Evolutionary conservation across 35 echinoderm and acorn worm species (phyloP).

Genomic region (Chiridota heheva): DNA sequence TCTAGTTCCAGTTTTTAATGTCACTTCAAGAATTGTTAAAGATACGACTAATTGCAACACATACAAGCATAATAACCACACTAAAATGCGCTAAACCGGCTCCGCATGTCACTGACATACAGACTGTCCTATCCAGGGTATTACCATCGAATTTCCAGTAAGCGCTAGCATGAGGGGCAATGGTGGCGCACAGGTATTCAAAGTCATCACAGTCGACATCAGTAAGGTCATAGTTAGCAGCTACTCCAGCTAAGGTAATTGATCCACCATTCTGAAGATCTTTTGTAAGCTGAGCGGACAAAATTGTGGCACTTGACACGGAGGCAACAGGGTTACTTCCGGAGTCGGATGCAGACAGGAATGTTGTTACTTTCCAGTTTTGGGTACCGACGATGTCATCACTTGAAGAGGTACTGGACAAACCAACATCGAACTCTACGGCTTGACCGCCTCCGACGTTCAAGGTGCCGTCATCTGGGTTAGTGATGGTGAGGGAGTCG

Average conservation of each 20-base stretch:
- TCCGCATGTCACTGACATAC: conserved; percentile 54
- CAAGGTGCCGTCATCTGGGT: conserved; percentile 52
- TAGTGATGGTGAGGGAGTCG: conserved; percentile 43
- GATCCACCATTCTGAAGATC: conserved; percentile 24
- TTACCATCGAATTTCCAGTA: conserved; percentile 33
- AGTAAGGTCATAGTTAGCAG: conserved; percentile 50
- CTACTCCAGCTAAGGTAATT: conserved; percentile 15
- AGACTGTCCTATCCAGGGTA: conserved; percentile 7
- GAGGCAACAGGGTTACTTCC: conserved; percentile 33
- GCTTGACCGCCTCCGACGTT: conserved; percentile 40
- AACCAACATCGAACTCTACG: conserved; percentile 19
- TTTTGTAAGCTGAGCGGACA: conserved; percentile 24
- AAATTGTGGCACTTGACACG: background rate
- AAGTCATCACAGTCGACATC: conserved; percentile 54
- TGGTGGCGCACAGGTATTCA: conserved; percentile 47
- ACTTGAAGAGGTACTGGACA: conserved; percentile 7
- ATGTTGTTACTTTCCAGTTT: conserved; percentile 44
- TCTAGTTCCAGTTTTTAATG: no score
- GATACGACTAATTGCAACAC: conserved; percentile 1
- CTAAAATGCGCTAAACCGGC: conserved; percentile 47
- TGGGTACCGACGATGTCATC: conserved; percentile 52
- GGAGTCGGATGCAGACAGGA: conserved; percentile 33
- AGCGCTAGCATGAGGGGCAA: conserved; percentile 4
- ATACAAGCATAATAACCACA: conserved; percentile 7
- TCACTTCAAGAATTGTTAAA: conserved; percentile 28